Base-by-base conservation (phyloP, 1,140 invertebrate species). In the Conus betulinus region DNA sequence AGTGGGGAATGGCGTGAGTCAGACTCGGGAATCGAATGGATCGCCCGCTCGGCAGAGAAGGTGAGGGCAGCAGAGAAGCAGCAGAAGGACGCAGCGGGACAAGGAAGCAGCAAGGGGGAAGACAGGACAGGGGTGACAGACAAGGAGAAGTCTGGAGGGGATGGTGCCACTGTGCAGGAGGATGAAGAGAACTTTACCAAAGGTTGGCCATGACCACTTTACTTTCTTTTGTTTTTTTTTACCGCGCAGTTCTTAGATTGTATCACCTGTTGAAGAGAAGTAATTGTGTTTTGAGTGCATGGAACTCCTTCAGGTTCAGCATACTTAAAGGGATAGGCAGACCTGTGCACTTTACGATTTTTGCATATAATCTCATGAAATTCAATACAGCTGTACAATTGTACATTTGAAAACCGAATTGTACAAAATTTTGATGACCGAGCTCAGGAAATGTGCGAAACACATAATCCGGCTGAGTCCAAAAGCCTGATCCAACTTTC, bases 171-270 rank as follows among this genome's bases (percentile, higher is more conserved):
- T 53, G 89, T 78, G 20, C 85, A 87, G 79, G 97, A 97, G 91
- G 98, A 98, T 95, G 97, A 98, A 94, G 98, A 99, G 96, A 99
- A 98, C 88, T 98, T 99, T 84, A 97, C 98, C 55, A 98, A 98
- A 96, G 97, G 98, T 98, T 96, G 96, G 63, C 23, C 39, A 39
- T 39, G 39, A 39, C 39, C 39, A 8, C 67, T 71, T 71, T 20
- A 71, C 57, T 60, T 60, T 60, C 15, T 15, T 60, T 15, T 11
- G 55, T 57, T 7, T 5, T 5, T 60, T 60, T 60, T 15, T 39
- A 39, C 0, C 39, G 39, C 39, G 0, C 39, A 3, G 4, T 60
- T 60, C 8, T 60, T 60, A 11, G 57, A 60, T 60, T 60, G 57
- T 60, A 39, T 39, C 3, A 39, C 39, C 39, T 39, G 96, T 96